phyloP scores from a whole-genome alignment of 2,113 vertebrate genomes.

The Guaruba guarouba region DNA sequence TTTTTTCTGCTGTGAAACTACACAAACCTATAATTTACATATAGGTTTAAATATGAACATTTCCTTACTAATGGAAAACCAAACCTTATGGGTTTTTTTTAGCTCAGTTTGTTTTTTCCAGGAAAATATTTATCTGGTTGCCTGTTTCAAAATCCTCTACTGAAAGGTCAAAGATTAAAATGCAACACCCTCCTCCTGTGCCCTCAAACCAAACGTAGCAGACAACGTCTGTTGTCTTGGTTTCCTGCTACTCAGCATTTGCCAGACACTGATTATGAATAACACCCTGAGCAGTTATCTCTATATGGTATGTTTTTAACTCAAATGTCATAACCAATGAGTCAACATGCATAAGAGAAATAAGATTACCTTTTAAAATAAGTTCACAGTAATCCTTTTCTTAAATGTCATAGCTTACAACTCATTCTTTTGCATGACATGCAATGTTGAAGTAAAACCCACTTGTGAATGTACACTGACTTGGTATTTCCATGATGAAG shows the following conservation, averaged over 20 bases:
- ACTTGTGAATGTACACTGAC: not conserved
- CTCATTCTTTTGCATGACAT: not conserved
- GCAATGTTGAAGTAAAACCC: constrained; percentile 31
- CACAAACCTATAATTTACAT: not conserved
- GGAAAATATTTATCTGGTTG: not conserved
- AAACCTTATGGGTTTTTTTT: not conserved
- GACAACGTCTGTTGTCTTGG: not conserved
- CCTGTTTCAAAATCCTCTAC: not conserved
- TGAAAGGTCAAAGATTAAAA: constrained; percentile 32
- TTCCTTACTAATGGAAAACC: not conserved
- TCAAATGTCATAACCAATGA: constrained; percentile 45
- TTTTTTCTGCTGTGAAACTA: not conserved
- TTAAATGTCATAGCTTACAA: constrained; percentile 6
- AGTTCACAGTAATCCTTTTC: constrained; percentile 24
- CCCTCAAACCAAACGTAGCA: not conserved
- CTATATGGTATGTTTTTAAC: constrained; percentile 30
- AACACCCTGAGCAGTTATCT: constrained; percentile 27
- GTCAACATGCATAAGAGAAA: constrained; percentile 42
- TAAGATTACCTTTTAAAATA: constrained; percentile 49
- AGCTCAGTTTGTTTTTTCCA: not conserved
- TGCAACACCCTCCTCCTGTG: not conserved
- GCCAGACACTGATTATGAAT: constrained; percentile 35
- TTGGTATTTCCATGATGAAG: constrained; percentile 28
- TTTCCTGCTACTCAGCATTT: constrained; percentile 41
- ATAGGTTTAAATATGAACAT: not conserved